Evolutionary conservation across 2,888 invertebrate genomes (phyloP).

Genomic region (Drosophila melanocephala): DNA sequence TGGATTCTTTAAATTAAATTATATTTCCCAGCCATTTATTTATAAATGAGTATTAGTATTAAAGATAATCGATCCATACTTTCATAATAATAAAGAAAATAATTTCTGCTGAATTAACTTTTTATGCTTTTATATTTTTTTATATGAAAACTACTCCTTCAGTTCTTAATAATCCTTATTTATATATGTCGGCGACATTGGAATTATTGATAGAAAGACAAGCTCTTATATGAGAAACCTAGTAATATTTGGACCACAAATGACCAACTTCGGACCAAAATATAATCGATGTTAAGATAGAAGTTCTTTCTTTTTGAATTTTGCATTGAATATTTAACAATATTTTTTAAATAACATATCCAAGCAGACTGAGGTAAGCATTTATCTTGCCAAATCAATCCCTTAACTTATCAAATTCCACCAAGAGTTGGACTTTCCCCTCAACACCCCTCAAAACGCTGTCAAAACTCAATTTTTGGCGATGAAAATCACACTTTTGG

Average conservation of each 20-base stretch:
- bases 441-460: neutral
- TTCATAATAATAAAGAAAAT: neutral
- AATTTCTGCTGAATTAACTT: neutral
- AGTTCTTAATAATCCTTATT: too few relatives aligned
- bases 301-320: neutral
- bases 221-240: too few relatives aligned
- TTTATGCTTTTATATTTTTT: too few relatives aligned
- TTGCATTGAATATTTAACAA: neutral
- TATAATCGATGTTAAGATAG: too few relatives aligned
- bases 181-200: too few relatives aligned
- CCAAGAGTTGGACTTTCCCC: neutral
- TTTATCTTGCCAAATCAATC: neutral
- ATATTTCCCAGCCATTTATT: too few relatives aligned
- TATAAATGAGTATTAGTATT: neutral
- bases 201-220: too few relatives aligned
- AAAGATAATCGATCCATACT: neutral
- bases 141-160: too few relatives aligned
- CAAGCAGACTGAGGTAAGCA: neutral
- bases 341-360: neutral
- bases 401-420: neutral
- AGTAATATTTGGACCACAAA: too few relatives aligned
- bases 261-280: too few relatives aligned
- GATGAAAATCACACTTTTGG: constrained; percentile 54
- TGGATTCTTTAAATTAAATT: neutral
- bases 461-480: constrained; percentile 29